phyloP scores from a whole-genome alignment of 2,888 invertebrate genomes.

The Phytoseiulus persimilis region DNA sequence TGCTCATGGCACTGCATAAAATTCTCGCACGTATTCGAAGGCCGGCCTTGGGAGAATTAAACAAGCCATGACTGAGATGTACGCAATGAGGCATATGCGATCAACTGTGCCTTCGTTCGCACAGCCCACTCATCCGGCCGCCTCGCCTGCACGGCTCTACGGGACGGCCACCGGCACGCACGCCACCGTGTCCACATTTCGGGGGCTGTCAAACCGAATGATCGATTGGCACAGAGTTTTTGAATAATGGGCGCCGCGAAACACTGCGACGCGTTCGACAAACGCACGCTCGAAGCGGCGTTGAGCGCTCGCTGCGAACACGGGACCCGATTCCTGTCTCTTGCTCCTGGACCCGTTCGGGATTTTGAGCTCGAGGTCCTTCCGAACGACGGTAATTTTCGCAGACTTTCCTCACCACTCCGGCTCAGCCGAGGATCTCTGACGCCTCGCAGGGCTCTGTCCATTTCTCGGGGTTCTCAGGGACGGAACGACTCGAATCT shows the following conservation, averaged over 20 bases:
- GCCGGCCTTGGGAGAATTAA: neutral
- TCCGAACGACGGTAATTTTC: neutral
- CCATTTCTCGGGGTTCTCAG: neutral
- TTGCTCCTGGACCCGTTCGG: neutral
- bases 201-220: neutral
- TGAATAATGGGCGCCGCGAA: neutral
- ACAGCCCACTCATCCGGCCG: neutral
- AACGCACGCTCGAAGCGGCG: neutral
- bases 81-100: neutral
- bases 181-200: neutral
- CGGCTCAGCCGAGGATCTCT: neutral
- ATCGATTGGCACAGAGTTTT: neutral
- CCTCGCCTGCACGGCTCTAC: neutral
- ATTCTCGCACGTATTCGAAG: neutral
- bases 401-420: neutral
- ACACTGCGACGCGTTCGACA: neutral
- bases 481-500: neutral
- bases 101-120: slow-evolving; percentile 5
- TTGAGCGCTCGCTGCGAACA: neutral
- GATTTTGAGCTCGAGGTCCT: too few species aligned
- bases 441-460: neutral
- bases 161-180: neutral
- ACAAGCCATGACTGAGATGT: neutral
- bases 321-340: neutral
- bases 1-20: neutral